Conservation (phyloP, 2,888 invertebrate species). For the Pediacus dermestoides region DNA sequence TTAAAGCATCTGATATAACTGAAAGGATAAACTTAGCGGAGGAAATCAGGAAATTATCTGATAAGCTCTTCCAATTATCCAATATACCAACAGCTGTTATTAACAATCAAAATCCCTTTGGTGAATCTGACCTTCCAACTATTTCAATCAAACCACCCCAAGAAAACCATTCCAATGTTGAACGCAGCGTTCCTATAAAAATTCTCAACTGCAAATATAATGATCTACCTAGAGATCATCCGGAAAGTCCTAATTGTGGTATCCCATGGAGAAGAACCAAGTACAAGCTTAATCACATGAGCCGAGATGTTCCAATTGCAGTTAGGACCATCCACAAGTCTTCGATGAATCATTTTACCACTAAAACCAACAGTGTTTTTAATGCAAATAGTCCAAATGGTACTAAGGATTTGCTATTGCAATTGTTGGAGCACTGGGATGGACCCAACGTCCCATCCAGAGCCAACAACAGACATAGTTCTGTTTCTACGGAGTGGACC, state of each 20-base stretch:
- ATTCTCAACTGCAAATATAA: background rate
- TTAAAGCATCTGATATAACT: conserved; percentile 58
- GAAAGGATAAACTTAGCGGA: conserved; percentile 72
- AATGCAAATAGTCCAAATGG: conserved; percentile 56
- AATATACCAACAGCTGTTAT: conserved; percentile 47
- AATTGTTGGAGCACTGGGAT: conserved; percentile 74
- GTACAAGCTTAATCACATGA: conserved; percentile 64
- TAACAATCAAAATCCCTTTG: conserved; percentile 19
- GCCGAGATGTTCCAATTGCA: conserved; percentile 64
- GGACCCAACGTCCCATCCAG: conserved; percentile 54
- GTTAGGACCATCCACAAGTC: conserved; percentile 29
- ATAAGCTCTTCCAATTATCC: conserved; percentile 69
- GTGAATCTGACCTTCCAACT: conserved; percentile 9
- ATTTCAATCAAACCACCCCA: background rate
- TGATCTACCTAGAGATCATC: conserved; percentile 29
- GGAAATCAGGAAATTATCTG: conserved; percentile 79
- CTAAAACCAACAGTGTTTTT: conserved; percentile 13
- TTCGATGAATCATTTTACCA: conserved; percentile 20
- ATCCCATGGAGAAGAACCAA: conserved; percentile 55
- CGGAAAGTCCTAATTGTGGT: conserved; percentile 31
- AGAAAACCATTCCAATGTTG: background rate
- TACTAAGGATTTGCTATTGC: conserved; percentile 72
- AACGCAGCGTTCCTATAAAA: background rate
- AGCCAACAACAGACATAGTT: conserved; percentile 62
- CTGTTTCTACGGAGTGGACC: conserved; percentile 73